Evolutionary conservation across 2,888 invertebrate genomes (phyloP).

Genomic region (Ptychoptera contaminata): DNA sequence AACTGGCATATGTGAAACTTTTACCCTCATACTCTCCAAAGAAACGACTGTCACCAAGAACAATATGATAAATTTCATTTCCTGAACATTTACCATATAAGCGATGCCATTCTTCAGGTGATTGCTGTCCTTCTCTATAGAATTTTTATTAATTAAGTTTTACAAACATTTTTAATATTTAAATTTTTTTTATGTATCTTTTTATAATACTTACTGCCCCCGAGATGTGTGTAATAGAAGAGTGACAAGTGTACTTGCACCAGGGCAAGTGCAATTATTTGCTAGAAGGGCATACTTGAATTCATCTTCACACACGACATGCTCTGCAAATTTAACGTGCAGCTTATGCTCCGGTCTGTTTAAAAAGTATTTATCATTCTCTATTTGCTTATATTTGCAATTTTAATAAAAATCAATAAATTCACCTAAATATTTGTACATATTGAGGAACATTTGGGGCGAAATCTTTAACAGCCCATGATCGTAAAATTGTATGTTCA

Average conservation of each 20-base stretch:
- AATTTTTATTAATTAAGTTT: neutral
- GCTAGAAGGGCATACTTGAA: slow-evolving; percentile 96
- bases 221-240: slow-evolving; percentile 89
- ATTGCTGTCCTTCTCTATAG: slow-evolving; percentile 29
- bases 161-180: neutral
- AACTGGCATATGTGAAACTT: slow-evolving; percentile 98
- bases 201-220: slow-evolving; percentile 70
- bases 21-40: slow-evolving; percentile 98
- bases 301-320: slow-evolving; percentile 97
- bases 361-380: neutral
- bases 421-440: slow-evolving; percentile 75
- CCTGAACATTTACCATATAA: slow-evolving; percentile 97
- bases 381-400: neutral
- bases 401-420: neutral
- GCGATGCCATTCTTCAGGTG: slow-evolving; percentile 92
- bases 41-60: slow-evolving; percentile 86
- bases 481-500: slow-evolving; percentile 61
- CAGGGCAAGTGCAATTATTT: slow-evolving; percentile 97
- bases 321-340: slow-evolving; percentile 97
- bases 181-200: neutral
- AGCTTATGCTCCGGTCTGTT: slow-evolving; percentile 88
- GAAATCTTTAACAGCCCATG: slow-evolving; percentile 98
- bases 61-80: slow-evolving; percentile 97
- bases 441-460: slow-evolving; percentile 94
- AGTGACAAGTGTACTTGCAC: slow-evolving; percentile 92